Evolutionary conservation across 2,797 vertebrate genomes (phyloP).

Genomic region (Phrynocephalus forsythii): DNA sequence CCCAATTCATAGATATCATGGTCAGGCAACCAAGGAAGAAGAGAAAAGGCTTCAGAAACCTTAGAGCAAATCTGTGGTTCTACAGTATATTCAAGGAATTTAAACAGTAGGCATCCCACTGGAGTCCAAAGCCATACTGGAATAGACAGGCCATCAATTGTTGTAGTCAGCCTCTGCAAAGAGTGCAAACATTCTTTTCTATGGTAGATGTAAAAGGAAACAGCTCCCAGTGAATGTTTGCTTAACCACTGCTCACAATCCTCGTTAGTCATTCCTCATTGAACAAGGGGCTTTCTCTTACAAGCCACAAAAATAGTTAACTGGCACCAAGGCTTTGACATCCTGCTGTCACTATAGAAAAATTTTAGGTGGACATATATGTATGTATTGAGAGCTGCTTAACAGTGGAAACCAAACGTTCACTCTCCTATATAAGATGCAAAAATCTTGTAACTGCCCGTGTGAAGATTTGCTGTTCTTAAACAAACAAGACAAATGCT

Average conservation of each 20-base stretch:
- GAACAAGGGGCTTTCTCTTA: background rate
- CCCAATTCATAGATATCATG: background rate
- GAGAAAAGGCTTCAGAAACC: background rate
- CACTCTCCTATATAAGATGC: background rate
- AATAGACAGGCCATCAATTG: constrained; percentile 37
- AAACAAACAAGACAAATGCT: background rate
- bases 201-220: constrained; percentile 18
- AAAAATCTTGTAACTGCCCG: background rate
- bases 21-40: background rate
- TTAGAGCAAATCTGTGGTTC: constrained; percentile 5
- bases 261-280: background rate
- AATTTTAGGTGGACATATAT: background rate
- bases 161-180: constrained; percentile 38
- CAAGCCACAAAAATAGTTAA: background rate
- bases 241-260: constrained; percentile 17
- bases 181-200: constrained; percentile 43
- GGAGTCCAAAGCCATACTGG: constrained; percentile 25
- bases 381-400: background rate
- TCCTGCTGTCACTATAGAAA: too few relatives aligned
- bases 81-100: constrained; percentile 10
- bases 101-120: background rate
- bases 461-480: background rate
- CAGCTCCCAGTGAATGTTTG: constrained; percentile 35
- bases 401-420: too few relatives aligned
- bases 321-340: background rate